phyloP scores from a whole-genome alignment of 2,797 vertebrate genomes.

The Chiroxiphia lanceolata region DNA sequence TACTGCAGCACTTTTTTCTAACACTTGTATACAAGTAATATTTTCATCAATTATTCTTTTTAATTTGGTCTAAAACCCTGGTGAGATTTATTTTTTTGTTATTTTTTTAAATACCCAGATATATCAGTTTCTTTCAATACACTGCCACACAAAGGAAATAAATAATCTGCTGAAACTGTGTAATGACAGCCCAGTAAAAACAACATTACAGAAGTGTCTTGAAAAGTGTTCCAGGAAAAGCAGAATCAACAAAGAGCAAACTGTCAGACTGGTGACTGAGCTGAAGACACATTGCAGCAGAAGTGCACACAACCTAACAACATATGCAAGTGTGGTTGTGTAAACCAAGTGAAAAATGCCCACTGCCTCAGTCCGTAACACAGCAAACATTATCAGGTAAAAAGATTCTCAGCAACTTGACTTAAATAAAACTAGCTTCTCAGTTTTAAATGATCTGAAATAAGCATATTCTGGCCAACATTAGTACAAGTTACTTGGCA shows the following conservation, averaged over 20 bases:
- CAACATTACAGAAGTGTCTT: not conserved
- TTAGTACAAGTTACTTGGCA: not conserved
- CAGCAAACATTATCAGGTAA: not conserved
- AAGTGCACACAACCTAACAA: not conserved
- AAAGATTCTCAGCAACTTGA: not conserved
- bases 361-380: not conserved
- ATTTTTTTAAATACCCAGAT: not conserved
- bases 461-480: not conserved
- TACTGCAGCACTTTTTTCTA: not conserved
- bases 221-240: not conserved
- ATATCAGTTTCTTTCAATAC: not conserved
- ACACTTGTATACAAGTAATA: not conserved
- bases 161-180: not conserved
- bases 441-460: not conserved
- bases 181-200: not conserved
- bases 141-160: not conserved
- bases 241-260: not conserved
- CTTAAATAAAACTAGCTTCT: not conserved
- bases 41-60: not conserved
- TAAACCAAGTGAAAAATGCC: not conserved
- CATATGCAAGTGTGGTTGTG: rapidly evolving
- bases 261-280: not conserved
- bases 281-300: not conserved
- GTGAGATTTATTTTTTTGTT: not conserved
- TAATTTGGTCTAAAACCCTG: not conserved